A percentile compares a stretch with the other conserved stretches of the same genome.
Evolutionary conservation across 2,113 vertebrate species (phyloP).

Genomic region (Xiphophorus couchianus): DNA sequence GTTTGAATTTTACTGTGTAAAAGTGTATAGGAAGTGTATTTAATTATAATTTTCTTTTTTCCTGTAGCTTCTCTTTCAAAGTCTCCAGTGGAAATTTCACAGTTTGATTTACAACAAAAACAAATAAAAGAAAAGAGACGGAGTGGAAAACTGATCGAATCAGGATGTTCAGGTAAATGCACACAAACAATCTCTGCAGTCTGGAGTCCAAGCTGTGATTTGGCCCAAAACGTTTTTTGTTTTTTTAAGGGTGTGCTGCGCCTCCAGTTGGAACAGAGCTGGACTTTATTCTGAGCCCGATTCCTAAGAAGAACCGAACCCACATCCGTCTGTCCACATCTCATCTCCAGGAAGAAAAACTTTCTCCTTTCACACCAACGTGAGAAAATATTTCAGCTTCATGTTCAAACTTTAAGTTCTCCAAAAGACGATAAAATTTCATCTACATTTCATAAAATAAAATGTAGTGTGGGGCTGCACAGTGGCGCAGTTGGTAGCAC

Average conservation of each 20-base stretch:
- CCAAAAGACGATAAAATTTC: background rate
- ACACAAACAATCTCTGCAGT: too few relatives aligned
- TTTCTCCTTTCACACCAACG: conserved; percentile 44
- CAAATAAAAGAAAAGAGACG: background rate
- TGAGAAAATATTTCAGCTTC: conserved; percentile 43
- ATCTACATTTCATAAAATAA: too few relatives aligned
- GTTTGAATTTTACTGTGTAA: too few relatives aligned
- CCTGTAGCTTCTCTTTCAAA: conserved; percentile 12
- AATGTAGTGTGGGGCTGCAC: too few relatives aligned
- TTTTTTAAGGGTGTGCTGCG: conserved; percentile 39
- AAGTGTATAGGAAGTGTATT: background rate
- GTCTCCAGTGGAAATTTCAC: conserved; percentile 37
- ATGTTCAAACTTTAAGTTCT: background rate
- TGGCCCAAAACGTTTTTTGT: background rate
- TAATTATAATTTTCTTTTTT: background rate
- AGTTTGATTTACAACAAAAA: conserved; percentile 20
- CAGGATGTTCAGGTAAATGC: conserved; percentile 46
- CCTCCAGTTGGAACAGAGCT: conserved; percentile 70
- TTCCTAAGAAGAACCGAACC: conserved; percentile 9
- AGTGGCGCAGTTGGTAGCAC: too few relatives aligned
- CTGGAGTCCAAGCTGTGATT: background rate
- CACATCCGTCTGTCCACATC: conserved; percentile 19
- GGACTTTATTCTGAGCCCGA: conserved; percentile 58
- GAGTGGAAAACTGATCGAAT: conserved; percentile 13
- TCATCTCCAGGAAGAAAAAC: conserved; percentile 51